phyloP scores from a whole-genome alignment of 2,797 vertebrate genomes.

The Cossypha niveicapilla region DNA sequence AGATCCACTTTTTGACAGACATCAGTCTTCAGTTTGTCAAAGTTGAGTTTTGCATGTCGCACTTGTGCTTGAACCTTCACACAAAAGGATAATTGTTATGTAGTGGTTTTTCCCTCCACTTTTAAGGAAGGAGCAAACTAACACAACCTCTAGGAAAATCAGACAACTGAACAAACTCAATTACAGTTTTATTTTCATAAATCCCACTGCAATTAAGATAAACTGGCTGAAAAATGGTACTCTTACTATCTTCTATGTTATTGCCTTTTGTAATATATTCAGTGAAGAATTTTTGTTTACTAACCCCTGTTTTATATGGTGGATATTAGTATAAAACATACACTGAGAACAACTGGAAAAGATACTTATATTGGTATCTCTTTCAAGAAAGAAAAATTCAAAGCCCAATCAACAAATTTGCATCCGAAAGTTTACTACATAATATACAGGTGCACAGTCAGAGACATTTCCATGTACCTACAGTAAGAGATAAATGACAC shows the following conservation, averaged over 20 bases:
- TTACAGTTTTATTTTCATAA: neutral
- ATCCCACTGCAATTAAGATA: neutral
- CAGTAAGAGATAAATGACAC: neutral
- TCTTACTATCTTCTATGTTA: neutral
- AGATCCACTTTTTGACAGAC: slow-evolving; percentile 99
- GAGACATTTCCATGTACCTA: neutral
- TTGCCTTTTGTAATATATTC: neutral
- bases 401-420: neutral
- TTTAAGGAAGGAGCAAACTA: neutral
- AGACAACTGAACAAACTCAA: neutral
- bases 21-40: slow-evolving; percentile 96
- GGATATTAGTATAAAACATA: neutral
- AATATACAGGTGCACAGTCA: neutral
- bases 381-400: neutral
- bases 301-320: neutral
- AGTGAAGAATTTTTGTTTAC: neutral
- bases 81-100: slow-evolving; percentile 25
- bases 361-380: neutral
- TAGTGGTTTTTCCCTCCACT: neutral
- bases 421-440: neutral
- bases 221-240: neutral
- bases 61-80: slow-evolving; percentile 95
- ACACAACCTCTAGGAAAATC: neutral
- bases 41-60: slow-evolving; percentile 89
- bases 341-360: neutral